Percentiles rank a stretch among this genome's conserved stretches.
Evolutionary conservation across 2,888 invertebrate genomes (phyloP).

Genomic region (Andrena dorsata): DNA sequence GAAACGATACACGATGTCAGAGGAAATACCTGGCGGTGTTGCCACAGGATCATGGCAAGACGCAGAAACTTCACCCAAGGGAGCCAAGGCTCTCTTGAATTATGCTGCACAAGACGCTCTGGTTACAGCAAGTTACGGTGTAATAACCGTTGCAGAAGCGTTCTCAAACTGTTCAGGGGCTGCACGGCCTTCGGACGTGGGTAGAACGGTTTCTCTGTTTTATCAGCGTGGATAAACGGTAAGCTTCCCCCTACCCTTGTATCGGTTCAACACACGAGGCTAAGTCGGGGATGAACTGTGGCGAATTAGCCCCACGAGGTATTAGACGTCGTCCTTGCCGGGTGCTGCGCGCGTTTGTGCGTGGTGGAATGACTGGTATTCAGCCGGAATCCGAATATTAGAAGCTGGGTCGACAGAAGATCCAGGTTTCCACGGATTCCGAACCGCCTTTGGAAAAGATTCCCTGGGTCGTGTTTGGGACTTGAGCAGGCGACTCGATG

Average conservation of each 20-base stretch:
- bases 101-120: constrained; percentile 68
- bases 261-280: constrained; percentile 45
- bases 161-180: constrained; percentile 19
- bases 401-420: background rate
- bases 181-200: constrained; percentile 1
- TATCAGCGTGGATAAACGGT: constrained; percentile 55
- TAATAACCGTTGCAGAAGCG: constrained; percentile 66
- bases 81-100: constrained; percentile 64
- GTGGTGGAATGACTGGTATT: constrained; percentile 6
- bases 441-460: background rate
- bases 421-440: background rate
- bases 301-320: constrained; percentile 32
- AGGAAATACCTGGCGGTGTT: constrained; percentile 43
- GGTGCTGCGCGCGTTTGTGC: background rate
- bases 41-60: constrained; percentile 49
- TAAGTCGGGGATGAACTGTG: constrained; percentile 50
- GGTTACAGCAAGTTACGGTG: constrained; percentile 69
- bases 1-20: constrained; percentile 21
- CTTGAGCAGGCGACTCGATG: background rate
- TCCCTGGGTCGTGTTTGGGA: background rate
- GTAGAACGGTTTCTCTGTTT: constrained; percentile 35
- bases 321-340: background rate
- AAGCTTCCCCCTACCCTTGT: constrained; percentile 29
- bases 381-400: constrained; percentile 20
- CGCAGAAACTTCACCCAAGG: constrained; percentile 65